Conservation (phyloP, 1,140 invertebrate species). For the Drosophila prosaltans region DNA sequence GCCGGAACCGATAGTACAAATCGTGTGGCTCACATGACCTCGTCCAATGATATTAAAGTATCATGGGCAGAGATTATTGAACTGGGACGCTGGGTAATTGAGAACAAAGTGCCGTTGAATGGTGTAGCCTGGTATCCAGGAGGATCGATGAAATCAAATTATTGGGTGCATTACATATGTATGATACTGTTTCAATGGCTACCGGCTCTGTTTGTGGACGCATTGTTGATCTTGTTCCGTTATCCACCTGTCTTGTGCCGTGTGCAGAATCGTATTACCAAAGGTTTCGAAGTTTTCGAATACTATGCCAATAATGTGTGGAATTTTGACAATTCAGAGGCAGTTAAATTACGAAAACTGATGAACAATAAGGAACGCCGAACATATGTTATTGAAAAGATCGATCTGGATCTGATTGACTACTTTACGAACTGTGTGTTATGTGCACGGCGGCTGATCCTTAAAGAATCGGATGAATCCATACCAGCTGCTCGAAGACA, state of each 20-base stretch:
- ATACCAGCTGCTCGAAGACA: conserved; percentile 91
- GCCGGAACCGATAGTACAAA: conserved; percentile 57
- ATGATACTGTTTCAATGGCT: conserved; percentile 93
- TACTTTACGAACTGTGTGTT: conserved; percentile 90
- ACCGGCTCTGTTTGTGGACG: conserved; percentile 92
- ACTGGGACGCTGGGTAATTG: conserved; percentile 90
- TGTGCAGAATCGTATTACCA: conserved; percentile 90
- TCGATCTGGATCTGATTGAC: conserved; percentile 87
- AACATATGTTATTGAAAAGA: conserved; percentile 88
- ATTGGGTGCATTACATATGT: conserved; percentile 90
- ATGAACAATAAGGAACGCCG: conserved; percentile 87
- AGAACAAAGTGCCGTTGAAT: conserved; percentile 89
- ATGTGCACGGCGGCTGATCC: conserved; percentile 89
- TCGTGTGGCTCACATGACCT: conserved; percentile 88
- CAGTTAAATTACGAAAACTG: conserved; percentile 84
- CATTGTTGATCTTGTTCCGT: conserved; percentile 89
- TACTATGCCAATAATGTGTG: conserved; percentile 94
- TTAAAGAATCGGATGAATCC: conserved; percentile 93
- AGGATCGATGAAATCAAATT: conserved; percentile 93
- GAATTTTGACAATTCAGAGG: conserved; percentile 89
- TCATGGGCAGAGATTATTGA: conserved; percentile 93
- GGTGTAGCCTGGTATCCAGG: conserved; percentile 94
- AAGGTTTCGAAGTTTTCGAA: conserved; percentile 93
- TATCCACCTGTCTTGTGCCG: conserved; percentile 91
- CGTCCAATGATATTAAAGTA: conserved; percentile 91